Evolutionary conservation across 2,113 vertebrate genomes (phyloP), one percentile per base, ranked within the genome.

Genomic region (Onychostruthus taczanowskii): DNA sequence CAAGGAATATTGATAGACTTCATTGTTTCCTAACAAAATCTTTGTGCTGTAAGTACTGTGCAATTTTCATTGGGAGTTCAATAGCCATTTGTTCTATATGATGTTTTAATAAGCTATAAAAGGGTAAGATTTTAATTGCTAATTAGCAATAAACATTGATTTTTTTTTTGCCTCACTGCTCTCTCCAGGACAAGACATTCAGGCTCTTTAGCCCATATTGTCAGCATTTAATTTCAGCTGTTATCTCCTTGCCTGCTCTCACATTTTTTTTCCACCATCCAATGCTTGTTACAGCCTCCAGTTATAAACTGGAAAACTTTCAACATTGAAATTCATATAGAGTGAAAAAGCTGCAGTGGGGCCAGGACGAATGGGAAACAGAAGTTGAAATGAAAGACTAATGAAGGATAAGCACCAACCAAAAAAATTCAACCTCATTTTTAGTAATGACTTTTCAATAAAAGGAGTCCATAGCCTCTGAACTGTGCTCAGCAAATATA

Each of bases 61-160:
- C 58, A 91, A 76, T 82, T 76, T 74, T 91, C 31, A 31, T 28
- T 61, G 49, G 12, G 24, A 87, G 14, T 75, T 95, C 56, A 87
- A 72, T 79, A 89, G 52, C 33, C 49, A 72, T 96, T 93, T 90
- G 49, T 72, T 91, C 81, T 91, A 61, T 84, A 87, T 82, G 30
- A 82, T 85, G 56, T 75, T 93, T 93, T 94, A 94, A 93, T 93
- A 94, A 91, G 66, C 78, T 72, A 68, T 87, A 82, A 93, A 94
- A 91, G 19, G n/a, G 35, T 43, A 84, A 84, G 66, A 55, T 82
- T 96, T 96, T 94, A 94, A 91, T 93, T 95, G 69, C 30, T 95
- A 85, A 96, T 82, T 79, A 90, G 49, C 82, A 94, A 85, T 93
- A 90, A 93, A 82, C 58, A 89, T 96, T 76, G 84, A 84, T 89